Conservation (phyloP, 2,113 vertebrate genomes). For the Pomatostomus ruficeps region DNA sequence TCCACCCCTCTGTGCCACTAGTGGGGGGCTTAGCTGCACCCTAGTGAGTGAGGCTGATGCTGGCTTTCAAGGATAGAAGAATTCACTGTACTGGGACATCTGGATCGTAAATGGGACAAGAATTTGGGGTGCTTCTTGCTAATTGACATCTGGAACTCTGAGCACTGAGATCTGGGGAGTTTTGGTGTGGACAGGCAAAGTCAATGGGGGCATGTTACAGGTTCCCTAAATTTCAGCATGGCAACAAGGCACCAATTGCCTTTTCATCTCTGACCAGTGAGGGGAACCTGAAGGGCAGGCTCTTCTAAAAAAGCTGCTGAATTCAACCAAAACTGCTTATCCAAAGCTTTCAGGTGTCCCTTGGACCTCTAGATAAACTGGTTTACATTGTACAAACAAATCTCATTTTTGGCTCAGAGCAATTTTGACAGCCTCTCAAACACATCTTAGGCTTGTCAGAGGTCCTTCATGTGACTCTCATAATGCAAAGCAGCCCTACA, state of each 20-base stretch:
- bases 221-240: background rate
- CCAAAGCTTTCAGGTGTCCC: conserved; percentile 56
- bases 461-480: conserved; percentile 56
- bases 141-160: background rate
- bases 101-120: background rate
- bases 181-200: background rate
- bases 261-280: background rate
- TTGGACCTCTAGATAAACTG: conserved; percentile 51
- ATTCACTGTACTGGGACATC: background rate
- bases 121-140: background rate
- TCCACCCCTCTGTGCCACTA: background rate
- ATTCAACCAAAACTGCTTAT: conserved; percentile 41
- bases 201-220: background rate
- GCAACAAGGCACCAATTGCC: background rate
- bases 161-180: background rate
- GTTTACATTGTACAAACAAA: conserved; percentile 57
- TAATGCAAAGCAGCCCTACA: conserved; percentile 40
- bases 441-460: conserved; percentile 43
- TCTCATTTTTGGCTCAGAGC: conserved; percentile 50
- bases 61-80: background rate
- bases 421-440: conserved; percentile 61
- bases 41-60: background rate
- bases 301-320: background rate
- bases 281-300: background rate
- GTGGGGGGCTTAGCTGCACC: background rate